A percentile compares a stretch with the other conserved stretches of the same genome.
Evolutionary conservation across 2,113 vertebrate species (phyloP).

Genomic region (Sebastes schlegelii): DNA sequence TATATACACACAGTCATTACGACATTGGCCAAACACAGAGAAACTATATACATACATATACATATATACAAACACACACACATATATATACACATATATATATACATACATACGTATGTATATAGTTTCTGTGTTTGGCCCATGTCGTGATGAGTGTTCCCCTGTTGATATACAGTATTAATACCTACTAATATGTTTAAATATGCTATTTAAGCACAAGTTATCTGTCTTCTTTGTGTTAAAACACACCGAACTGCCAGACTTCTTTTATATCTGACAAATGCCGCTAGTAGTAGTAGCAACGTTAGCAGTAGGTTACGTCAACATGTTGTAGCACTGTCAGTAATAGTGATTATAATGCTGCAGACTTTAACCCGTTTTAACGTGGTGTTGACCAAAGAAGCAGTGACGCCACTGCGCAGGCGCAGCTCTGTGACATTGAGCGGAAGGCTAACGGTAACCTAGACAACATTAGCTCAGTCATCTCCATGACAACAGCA

Average conservation of each 20-base stretch:
- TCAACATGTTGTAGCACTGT: background rate
- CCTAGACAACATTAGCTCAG: background rate
- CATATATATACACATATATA: too few species aligned
- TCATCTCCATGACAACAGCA: rapidly evolving
- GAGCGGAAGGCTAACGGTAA: conserved; percentile 29
- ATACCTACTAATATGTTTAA: background rate
- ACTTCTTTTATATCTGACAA: background rate
- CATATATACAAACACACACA: too few species aligned
- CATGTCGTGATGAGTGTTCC: background rate
- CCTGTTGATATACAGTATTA: background rate
- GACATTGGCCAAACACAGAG: too few species aligned
- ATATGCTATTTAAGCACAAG: background rate
- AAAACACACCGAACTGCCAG: background rate
- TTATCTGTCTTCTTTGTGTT: background rate
- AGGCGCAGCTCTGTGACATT: conserved; percentile 70
- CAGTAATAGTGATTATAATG: too few species aligned
- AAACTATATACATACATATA: too few species aligned
- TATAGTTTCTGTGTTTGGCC: background rate
- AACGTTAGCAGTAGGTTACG: background rate
- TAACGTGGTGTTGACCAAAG: background rate
- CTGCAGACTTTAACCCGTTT: background rate
- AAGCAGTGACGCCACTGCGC: conserved; percentile 27
- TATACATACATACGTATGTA: too few species aligned
- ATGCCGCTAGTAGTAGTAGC: background rate
- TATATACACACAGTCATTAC: too few species aligned